phyloP scores from a whole-genome alignment of 2,113 vertebrate species.

The Phrynocephalus versicolor region DNA sequence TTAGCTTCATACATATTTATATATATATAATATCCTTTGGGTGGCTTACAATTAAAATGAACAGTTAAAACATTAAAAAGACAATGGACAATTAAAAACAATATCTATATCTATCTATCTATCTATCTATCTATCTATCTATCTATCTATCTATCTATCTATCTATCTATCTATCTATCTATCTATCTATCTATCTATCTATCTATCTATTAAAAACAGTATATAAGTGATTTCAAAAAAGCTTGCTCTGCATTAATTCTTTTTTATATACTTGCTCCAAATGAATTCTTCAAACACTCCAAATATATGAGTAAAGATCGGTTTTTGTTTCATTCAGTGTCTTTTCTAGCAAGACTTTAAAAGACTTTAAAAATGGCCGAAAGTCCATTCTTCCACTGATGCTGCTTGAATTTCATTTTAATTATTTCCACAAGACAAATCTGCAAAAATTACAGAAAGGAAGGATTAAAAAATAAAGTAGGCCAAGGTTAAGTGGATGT shows the following conservation, averaged over 20 bases:
- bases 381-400: background rate
- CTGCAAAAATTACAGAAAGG: background rate
- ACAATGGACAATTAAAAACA: too few species aligned
- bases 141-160: too few species aligned
- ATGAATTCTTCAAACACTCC: background rate
- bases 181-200: too few species aligned
- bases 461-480: conserved; percentile 15
- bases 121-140: too few species aligned
- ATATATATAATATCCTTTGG: too few species aligned
- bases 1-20: background rate
- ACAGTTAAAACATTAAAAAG: too few species aligned
- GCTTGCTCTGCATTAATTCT: conserved; percentile 19
- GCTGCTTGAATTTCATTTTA: background rate
- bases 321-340: background rate
- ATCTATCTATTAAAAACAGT: background rate
- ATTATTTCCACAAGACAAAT: conserved; percentile 13
- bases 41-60: too few species aligned
- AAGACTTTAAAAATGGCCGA: background rate
- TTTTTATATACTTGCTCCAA: conserved; percentile 7
- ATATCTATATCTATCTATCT: too few species aligned
- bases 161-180: too few species aligned
- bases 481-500: background rate
- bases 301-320: background rate
- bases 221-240: conserved; percentile 15
- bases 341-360: background rate